These are phyloP conservation scores for Drosophila sulfurigaster DNA, from an alignment of 1,140 invertebrate species.

Conservation along the genomic window DNA sequence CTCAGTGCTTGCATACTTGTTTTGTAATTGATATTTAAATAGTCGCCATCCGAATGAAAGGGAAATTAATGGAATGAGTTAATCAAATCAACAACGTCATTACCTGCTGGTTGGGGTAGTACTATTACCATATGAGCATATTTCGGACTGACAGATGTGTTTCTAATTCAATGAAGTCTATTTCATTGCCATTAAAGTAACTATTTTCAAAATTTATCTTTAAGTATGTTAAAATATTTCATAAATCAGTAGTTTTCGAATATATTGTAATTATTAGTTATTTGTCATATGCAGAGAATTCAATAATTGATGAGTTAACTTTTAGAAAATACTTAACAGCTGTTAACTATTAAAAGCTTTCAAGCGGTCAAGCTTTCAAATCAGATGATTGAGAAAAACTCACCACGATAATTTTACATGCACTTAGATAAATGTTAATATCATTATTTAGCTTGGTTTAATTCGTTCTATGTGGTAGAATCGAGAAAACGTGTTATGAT, in stretches of 20 bases:
- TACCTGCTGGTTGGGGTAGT: slow-evolving; percentile 29
- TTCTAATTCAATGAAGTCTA: too few species aligned
- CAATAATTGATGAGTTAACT: too few species aligned
- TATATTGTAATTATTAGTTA: too few species aligned
- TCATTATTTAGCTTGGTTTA: slow-evolving; percentile 6
- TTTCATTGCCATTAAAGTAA: too few species aligned
- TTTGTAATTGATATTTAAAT: slow-evolving; percentile 21
- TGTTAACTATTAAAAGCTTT: slow-evolving; percentile 2
- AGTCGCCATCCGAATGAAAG: slow-evolving; percentile 23
- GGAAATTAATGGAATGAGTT: slow-evolving; percentile 16
- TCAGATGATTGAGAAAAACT: background rate
- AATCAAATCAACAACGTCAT: background rate
- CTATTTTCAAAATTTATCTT: too few species aligned
- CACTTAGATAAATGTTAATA: background rate
- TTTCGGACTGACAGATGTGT: too few species aligned
- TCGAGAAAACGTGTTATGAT: slow-evolving; percentile 62
- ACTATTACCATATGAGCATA: background rate
- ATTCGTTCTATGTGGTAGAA: slow-evolving; percentile 22
- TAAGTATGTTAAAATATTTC: too few species aligned
- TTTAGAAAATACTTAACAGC: background rate
- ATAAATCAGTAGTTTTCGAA: too few species aligned
- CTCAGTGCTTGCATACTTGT: background rate
- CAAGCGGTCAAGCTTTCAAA: slow-evolving; percentile 5
- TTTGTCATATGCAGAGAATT: too few species aligned
- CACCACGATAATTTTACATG: slow-evolving; percentile 8